Evolutionary conservation across 2,888 invertebrate genomes (phyloP).

Genomic region (Seira ritae): DNA sequence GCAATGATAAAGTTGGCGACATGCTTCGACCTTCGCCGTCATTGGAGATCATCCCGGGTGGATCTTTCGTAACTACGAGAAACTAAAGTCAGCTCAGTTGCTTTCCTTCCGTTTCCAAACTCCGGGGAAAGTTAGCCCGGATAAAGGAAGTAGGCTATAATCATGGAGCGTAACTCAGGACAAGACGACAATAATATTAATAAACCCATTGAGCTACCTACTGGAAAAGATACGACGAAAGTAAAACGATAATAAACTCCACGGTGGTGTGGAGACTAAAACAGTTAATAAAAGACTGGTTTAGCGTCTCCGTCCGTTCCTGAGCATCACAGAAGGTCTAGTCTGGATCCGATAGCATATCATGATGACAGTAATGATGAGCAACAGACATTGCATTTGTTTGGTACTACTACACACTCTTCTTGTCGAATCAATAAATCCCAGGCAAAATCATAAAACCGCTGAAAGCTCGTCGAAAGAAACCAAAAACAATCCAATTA

Average conservation of each 20-base stretch:
- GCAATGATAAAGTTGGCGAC: constrained; percentile 9
- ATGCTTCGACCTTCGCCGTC: background rate
- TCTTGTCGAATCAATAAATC: constrained; percentile 50
- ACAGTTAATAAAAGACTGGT: background rate
- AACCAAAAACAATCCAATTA: constrained; percentile 63
- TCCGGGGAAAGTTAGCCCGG: background rate
- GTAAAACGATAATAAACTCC: background rate
- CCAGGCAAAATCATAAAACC: constrained; percentile 23
- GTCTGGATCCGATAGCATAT: background rate
- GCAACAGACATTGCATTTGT: background rate
- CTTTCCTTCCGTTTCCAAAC: no score
- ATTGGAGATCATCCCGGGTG: background rate
- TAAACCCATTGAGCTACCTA: background rate
- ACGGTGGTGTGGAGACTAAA: background rate
- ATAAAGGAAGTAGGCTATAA: background rate
- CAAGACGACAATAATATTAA: no score
- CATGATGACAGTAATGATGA: constrained; percentile 8
- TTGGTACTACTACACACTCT: background rate
- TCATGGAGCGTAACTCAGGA: background rate
- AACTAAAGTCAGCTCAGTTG: background rate
- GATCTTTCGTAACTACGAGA: background rate
- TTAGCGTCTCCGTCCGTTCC: background rate
- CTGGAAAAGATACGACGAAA: background rate
- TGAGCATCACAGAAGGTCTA: background rate
- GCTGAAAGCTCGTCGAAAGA: constrained; percentile 38